Evolutionary conservation across 2,888 invertebrate species (phyloP).

Genomic region (Trichogramma dendrolimi): DNA sequence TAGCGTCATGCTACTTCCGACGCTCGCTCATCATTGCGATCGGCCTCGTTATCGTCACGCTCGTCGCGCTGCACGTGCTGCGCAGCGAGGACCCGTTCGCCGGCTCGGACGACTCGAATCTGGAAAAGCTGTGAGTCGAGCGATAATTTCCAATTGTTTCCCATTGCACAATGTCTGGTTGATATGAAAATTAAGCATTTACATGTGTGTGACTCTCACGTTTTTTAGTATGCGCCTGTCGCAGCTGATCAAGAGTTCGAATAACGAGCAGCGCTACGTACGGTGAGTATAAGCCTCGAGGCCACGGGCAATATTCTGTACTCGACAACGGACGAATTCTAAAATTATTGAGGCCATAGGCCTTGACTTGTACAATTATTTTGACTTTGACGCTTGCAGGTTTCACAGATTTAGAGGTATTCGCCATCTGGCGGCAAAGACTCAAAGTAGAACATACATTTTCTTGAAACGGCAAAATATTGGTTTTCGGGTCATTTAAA

Average conservation of each 20-base stretch:
- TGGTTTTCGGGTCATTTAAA: no score
- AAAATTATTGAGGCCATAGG: no score
- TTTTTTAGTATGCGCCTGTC: slow-evolving; percentile 41
- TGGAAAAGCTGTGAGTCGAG: slow-evolving; percentile 41
- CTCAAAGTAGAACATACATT: no score
- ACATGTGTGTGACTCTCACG: background rate
- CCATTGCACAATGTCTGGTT: slow-evolving; percentile 2
- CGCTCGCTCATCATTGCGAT: slow-evolving; percentile 35
- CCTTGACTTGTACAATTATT: no score
- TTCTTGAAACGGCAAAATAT: no score
- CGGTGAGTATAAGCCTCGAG: slow-evolving; percentile 30
- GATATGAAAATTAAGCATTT: background rate
- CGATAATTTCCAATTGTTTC: background rate
- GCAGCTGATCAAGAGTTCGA: slow-evolving; percentile 42
- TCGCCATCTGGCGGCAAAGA: no score
- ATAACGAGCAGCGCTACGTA: slow-evolving; percentile 32
- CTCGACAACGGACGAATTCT: no score
- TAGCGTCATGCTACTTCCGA: slow-evolving; percentile 38
- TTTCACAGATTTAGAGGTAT: no score
- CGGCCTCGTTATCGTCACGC: slow-evolving; percentile 34
- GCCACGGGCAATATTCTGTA: no score
- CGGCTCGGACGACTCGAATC: slow-evolving; percentile 37
- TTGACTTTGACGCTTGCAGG: no score
- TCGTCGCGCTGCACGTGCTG: slow-evolving; percentile 39
- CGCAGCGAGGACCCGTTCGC: slow-evolving; percentile 35